Base-by-base conservation (phyloP, 1,140 invertebrate genomes). In the Dinothrombium tinctorium region DNA sequence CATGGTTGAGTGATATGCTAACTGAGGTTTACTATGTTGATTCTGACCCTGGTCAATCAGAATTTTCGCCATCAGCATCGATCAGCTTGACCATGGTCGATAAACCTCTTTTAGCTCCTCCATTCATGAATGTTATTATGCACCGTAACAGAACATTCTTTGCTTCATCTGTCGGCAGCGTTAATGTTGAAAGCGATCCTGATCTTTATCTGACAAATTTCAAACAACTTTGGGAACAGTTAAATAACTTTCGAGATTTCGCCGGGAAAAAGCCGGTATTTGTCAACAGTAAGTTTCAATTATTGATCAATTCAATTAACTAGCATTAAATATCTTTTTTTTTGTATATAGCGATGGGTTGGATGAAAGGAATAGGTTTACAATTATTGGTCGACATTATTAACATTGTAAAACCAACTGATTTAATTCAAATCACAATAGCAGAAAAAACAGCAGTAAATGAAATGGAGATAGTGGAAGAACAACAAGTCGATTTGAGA, bases 341-440 rank as follows among this genome's bases (percentile, higher is more conserved):
- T n/a, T n/a, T n/a, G n/a, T n/a, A n/a, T n/a, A n/a, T n/a, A n/a
- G 44, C 46, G 4, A 47, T 47, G 38, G 46, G 46, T 22, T 44
- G 38, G 37, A 41, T 37, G 26, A 17, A 37, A 35, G 38, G 28
- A n/a, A 15, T 47, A 28, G 46, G 46, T 29, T 26, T 47, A 14
- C 22, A 22, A 14, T 19, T 47, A 14, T 26, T 47, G 17, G 31
- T 29, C 9, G 43, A 47, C 19, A 37, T 41, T 2, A 37, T 47
- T 12, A 32, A 36, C 11, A 32, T 45, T 21, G 20, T 33, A 6
- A 21, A 31, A 20, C 46, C 46, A 17, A 41, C 37, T 15, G 9
- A 47, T 35, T 4, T 47, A 20, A 42, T 47, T 36, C 36, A 37
- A 36, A 37, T 47, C 9, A 26, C 26, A 32, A 6, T 38, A 4